Conservation (phyloP, 2,113 vertebrate genomes). For the Sminthopsis crassicaudata region DNA sequence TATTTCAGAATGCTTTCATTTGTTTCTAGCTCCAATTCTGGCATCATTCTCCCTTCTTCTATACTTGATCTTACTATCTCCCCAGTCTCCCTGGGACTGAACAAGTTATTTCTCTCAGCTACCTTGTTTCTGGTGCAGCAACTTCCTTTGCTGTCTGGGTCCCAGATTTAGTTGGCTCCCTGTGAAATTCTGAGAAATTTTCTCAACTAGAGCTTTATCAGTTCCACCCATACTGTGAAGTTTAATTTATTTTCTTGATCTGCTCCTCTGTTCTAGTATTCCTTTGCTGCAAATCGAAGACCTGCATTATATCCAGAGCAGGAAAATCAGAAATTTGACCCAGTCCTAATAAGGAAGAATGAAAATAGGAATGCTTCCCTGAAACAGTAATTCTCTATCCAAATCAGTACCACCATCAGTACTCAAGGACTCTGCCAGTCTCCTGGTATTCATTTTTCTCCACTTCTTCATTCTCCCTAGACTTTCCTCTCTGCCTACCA, state of each 20-base stretch:
- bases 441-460: background rate
- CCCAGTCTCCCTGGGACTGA: background rate
- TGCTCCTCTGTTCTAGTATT: background rate
- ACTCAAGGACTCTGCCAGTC: background rate
- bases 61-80: background rate
- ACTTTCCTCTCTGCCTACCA: background rate
- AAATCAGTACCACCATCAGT: background rate
- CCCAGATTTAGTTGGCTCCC: background rate
- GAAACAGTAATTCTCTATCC: background rate
- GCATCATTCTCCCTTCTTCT: background rate
- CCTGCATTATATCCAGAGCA: background rate
- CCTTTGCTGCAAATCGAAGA: background rate
- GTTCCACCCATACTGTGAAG: background rate
- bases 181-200: background rate
- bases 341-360: background rate
- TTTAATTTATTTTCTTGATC: background rate
- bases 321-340: background rate
- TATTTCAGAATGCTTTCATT: background rate
- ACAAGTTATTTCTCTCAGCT: background rate
- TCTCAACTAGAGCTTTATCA: background rate
- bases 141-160: background rate
- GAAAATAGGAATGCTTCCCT: background rate
- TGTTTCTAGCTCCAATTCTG: background rate
- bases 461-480: background rate
- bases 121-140: background rate